Evolutionary conservation across 1,140 invertebrate genomes (phyloP).

Genomic region (Oscheius sp.): DNA sequence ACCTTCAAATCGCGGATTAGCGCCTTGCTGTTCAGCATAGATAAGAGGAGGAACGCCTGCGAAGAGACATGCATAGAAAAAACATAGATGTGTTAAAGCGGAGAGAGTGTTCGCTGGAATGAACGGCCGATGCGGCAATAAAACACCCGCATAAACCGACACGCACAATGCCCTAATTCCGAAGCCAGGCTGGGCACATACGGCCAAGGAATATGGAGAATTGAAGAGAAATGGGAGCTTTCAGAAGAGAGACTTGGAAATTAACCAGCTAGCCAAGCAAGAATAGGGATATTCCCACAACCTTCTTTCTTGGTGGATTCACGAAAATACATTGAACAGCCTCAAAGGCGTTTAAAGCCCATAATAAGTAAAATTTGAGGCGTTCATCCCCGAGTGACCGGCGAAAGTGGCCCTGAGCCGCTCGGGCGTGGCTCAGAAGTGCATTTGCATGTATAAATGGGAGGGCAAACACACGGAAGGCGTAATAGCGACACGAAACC

Average conservation of each 20-base stretch:
- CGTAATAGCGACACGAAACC: slow-evolving; percentile 8
- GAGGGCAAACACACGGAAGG: not conserved
- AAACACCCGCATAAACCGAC: not conserved
- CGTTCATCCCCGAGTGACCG: not conserved
- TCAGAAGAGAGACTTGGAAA: too few relatives aligned
- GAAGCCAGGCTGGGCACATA: too few relatives aligned
- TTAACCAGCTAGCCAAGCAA: too few relatives aligned
- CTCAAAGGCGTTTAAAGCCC: too few relatives aligned
- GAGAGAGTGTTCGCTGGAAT: not conserved
- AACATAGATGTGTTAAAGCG: too few relatives aligned
- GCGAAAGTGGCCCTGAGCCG: not conserved
- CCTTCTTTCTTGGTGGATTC: too few relatives aligned
- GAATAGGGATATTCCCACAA: too few relatives aligned
- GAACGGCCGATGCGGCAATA: not conserved
- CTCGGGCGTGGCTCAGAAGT: not conserved
- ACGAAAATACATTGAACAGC: too few relatives aligned
- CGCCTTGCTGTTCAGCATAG: not conserved
- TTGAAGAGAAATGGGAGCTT: too few relatives aligned
- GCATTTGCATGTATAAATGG: slow-evolving; percentile 4
- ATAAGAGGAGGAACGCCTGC: not conserved
- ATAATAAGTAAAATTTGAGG: not conserved
- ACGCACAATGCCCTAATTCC: too few relatives aligned
- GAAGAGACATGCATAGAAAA: too few relatives aligned
- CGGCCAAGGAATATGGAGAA: too few relatives aligned
- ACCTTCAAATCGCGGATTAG: not conserved